phyloP scores from a whole-genome alignment of 2,797 vertebrate species.

The Naso thynnoides region DNA sequence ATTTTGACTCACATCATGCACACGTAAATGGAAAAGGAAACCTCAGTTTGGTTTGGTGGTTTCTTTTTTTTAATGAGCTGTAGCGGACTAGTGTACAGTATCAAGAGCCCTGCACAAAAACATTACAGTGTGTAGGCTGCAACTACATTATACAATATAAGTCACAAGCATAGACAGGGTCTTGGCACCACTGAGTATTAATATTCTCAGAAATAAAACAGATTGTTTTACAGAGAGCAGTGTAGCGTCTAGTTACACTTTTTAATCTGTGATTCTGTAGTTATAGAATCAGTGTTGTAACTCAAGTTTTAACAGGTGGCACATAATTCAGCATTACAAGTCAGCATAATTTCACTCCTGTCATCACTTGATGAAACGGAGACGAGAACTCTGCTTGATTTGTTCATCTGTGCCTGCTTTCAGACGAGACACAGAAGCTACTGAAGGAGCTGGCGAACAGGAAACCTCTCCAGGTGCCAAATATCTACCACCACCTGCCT shows the following conservation, averaged over 20 bases:
- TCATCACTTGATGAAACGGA: conserved; percentile 3
- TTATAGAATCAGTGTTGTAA: neutral
- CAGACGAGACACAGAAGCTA: conserved; percentile 96
- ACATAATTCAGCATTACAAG: neutral
- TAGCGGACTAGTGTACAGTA: conserved; percentile 1
- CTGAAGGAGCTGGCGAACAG: conserved; percentile 93
- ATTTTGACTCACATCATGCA: conserved; percentile 2
- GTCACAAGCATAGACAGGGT: neutral
- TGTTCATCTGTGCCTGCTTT: conserved; percentile 15
- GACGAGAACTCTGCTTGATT: neutral
- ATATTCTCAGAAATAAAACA: neutral
- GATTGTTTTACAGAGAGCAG: neutral
- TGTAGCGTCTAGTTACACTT: neutral
- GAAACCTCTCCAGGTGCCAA: conserved; percentile 98
- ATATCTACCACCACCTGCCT: conserved; percentile 99
- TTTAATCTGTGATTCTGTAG: neutral
- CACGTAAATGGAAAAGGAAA: neutral
- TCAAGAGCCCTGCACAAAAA: neutral
- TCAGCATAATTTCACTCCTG: neutral
- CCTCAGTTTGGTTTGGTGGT: neutral
- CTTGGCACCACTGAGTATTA: neutral
- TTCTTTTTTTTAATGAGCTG: neutral
- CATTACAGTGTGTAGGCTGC: neutral
- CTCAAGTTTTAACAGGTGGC: neutral
- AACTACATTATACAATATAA: neutral